Conservation (phyloP, 1,140 invertebrate species). For the Pseudoatta argentina region DNA sequence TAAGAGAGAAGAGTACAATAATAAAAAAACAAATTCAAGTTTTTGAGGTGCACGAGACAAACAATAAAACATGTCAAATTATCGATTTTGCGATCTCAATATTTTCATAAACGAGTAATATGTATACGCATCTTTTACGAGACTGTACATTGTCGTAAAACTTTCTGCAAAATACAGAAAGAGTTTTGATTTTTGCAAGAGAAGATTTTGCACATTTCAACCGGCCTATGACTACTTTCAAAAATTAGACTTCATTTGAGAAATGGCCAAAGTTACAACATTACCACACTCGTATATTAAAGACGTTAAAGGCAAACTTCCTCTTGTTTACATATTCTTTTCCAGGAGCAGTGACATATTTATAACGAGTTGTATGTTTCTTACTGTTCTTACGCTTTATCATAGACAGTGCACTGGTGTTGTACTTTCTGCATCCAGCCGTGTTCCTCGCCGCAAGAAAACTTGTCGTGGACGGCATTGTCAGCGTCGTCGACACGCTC, state of each 20-base stretch:
- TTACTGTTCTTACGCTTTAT: constrained; percentile 38
- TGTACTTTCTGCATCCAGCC: constrained; percentile 49
- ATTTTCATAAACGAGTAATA: background rate
- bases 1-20: background rate
- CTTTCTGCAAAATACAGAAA: background rate
- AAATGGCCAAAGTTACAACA: background rate
- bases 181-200: background rate
- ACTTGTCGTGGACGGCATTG: constrained; percentile 52
- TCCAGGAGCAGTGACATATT: constrained; percentile 24
- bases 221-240: background rate
- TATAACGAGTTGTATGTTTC: constrained; percentile 46
- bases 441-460: constrained; percentile 52
- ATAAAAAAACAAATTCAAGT: constrained; percentile 1
- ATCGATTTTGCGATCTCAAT: background rate
- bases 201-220: background rate
- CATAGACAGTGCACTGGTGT: constrained; percentile 31
- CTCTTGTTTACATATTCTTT: constrained; percentile 18
- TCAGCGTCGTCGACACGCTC: constrained; percentile 54
- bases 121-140: background rate
- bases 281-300: background rate
- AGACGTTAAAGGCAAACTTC: constrained; percentile 1
- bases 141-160: background rate
- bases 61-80: background rate
- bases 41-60: background rate
- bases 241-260: constrained; percentile 34